Conservation (phyloP, 2,888 invertebrate genomes). For the Oxycera nigricornis region DNA sequence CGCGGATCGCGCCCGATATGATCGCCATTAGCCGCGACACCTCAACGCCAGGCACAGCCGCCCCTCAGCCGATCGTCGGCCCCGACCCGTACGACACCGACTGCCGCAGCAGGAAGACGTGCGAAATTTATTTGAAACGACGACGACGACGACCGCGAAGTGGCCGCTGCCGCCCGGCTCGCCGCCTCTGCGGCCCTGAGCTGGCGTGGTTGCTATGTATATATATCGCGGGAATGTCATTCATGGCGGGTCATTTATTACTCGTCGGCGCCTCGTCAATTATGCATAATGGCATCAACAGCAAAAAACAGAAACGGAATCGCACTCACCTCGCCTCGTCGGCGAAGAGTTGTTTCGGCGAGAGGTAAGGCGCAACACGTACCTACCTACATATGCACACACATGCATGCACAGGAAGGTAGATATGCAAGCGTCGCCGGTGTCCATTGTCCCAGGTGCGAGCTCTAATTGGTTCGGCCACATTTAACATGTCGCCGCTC, state of each 20-base stretch:
- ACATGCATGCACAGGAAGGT: no score
- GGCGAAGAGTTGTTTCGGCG: slow-evolving; percentile 15
- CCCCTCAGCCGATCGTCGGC: background rate
- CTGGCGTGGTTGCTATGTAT: background rate
- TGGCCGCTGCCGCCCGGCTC: background rate
- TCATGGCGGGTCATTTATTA: slow-evolving; percentile 37
- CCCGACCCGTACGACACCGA: background rate
- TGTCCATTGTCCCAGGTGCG: no score
- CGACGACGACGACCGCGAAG: no score
- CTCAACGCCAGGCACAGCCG: background rate
- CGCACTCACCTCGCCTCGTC: slow-evolving; percentile 4
- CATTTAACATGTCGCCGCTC: no score
- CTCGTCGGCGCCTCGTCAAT: slow-evolving; percentile 35
- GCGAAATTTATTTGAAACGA: slow-evolving; percentile 31
- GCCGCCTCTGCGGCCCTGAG: background rate
- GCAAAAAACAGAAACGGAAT: background rate
- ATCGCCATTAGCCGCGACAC: background rate
- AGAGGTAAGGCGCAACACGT: no score
- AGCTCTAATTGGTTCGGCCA: no score
- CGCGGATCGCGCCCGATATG: slow-evolving; percentile 11
- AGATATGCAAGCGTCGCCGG: no score
- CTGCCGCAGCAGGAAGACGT: background rate
- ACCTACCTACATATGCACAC: no score
- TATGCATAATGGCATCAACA: slow-evolving; percentile 31
- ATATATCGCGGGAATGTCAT: slow-evolving; percentile 18